These are phyloP conservation scores for Laupala kohalensis DNA, from an alignment of 1,140 invertebrate species.

Conservation along the genomic window DNA sequence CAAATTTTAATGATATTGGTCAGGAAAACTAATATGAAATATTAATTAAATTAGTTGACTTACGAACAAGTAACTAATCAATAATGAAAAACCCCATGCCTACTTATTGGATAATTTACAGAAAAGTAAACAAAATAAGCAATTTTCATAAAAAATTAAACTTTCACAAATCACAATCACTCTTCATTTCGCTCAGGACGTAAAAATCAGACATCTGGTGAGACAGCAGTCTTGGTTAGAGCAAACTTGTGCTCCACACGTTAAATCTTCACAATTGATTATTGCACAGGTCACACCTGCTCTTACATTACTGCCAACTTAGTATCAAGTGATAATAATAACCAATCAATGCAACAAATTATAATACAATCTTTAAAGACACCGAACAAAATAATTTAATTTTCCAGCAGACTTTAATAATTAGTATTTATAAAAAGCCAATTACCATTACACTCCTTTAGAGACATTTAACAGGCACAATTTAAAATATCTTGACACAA, in stretches of 20 bases:
- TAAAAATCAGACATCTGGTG: neutral
- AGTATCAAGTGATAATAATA: neutral
- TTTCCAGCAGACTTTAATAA: neutral
- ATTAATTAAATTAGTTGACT: too few species aligned
- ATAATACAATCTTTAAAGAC: neutral
- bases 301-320: neutral
- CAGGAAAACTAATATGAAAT: too few species aligned
- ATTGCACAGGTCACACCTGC: neutral
- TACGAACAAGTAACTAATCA: too few species aligned
- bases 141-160: too few species aligned
- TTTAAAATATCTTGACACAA: neutral
- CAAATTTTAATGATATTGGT: too few species aligned
- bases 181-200: neutral
- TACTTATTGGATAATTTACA: too few species aligned
- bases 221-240: neutral
- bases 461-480: neutral
- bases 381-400: neutral
- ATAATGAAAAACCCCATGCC: too few species aligned
- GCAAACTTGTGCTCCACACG: neutral
- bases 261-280: neutral
- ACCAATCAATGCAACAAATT: neutral
- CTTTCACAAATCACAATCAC: too few species aligned
- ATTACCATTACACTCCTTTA: neutral
- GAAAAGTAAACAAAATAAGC: too few species aligned
- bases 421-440: neutral